These are phyloP conservation scores for Aplocera efformata DNA, from an alignment of 2,888 invertebrate species.

Conservation along the genomic window DNA sequence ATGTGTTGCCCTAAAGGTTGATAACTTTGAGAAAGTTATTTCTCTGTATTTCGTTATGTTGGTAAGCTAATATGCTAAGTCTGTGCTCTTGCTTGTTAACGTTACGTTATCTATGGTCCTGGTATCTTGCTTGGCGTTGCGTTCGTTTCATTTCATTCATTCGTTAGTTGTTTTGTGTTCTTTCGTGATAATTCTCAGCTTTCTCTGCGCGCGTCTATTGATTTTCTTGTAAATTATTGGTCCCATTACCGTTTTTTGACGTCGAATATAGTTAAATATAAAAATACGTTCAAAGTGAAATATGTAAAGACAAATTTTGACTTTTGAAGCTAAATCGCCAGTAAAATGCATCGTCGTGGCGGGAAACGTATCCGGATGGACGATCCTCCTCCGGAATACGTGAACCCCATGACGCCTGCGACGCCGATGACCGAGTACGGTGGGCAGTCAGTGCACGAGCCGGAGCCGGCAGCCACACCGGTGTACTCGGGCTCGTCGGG, in stretches of 20 bases:
- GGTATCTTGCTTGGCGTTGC: too few relatives aligned
- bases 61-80: too few relatives aligned
- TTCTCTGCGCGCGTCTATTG: conserved; percentile 11
- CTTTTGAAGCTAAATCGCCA: conserved; percentile 8
- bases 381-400: conserved; percentile 93
- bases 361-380: conserved; percentile 96
- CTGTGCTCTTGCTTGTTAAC: too few relatives aligned
- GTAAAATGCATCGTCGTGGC: conserved; percentile 88
- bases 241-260: too few relatives aligned
- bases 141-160: too few relatives aligned
- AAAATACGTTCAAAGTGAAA: background rate
- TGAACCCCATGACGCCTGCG: conserved; percentile 82
- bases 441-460: conserved; percentile 74
- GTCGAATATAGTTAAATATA: too few relatives aligned
- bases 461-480: conserved; percentile 69
- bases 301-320: conserved; percentile 1
- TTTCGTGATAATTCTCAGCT: too few relatives aligned
- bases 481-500: conserved; percentile 68
- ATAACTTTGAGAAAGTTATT: too few relatives aligned
- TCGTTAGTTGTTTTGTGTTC: too few relatives aligned
- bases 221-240: background rate
- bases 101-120: too few relatives aligned
- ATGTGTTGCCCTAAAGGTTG: too few relatives aligned
- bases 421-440: conserved; percentile 80
- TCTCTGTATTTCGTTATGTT: too few relatives aligned